Percentiles rank a stretch among this genome's conserved stretches.
Evolutionary conservation across 2,888 invertebrate species (phyloP).

Genomic region (Mycalesis mineus): DNA sequence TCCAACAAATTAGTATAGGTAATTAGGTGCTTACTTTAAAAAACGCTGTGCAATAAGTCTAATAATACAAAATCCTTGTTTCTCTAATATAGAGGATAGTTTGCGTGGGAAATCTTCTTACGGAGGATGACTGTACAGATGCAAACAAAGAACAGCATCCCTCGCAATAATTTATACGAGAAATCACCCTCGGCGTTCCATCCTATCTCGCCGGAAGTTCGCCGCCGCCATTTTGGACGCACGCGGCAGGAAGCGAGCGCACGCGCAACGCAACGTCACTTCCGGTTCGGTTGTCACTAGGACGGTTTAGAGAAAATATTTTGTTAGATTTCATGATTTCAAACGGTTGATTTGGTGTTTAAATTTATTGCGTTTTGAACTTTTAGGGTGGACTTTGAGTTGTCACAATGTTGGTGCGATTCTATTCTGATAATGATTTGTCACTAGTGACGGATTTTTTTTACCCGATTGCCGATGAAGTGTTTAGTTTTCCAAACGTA

Average conservation of each 20-base stretch:
- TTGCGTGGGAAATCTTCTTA: slow-evolving; percentile 31
- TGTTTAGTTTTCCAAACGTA: too few species aligned
- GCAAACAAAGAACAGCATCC: slow-evolving; percentile 60
- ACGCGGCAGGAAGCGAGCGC: slow-evolving; percentile 73
- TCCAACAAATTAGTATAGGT: too few species aligned
- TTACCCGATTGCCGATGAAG: too few species aligned
- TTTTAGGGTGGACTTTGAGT: slow-evolving; percentile 9
- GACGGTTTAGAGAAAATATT: slow-evolving; percentile 64
- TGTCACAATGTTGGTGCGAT: slow-evolving; percentile 4
- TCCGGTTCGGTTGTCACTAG: slow-evolving; percentile 58
- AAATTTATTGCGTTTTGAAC: slow-evolving; percentile 35
- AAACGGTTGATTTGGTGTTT: slow-evolving; percentile 30
- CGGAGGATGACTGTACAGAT: slow-evolving; percentile 51
- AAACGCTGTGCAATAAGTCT: too few species aligned
- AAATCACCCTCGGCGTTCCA: slow-evolving; percentile 53
- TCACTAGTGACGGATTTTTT: too few species aligned
- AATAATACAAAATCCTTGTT: too few species aligned
- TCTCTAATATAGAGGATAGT: too few species aligned
- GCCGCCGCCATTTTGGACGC: slow-evolving; percentile 75
- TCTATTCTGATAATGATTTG: neutral
- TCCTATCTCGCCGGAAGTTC: slow-evolving; percentile 60
- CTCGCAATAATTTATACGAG: slow-evolving; percentile 64
- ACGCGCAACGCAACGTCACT: slow-evolving; percentile 68
- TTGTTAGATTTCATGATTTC: slow-evolving; percentile 45
- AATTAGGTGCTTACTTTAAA: too few species aligned